A percentile compares a stretch with the other conserved stretches of the same genome.
Evolutionary conservation across 2,888 invertebrate genomes (phyloP).

Genomic region (Metallyticus violacea): DNA sequence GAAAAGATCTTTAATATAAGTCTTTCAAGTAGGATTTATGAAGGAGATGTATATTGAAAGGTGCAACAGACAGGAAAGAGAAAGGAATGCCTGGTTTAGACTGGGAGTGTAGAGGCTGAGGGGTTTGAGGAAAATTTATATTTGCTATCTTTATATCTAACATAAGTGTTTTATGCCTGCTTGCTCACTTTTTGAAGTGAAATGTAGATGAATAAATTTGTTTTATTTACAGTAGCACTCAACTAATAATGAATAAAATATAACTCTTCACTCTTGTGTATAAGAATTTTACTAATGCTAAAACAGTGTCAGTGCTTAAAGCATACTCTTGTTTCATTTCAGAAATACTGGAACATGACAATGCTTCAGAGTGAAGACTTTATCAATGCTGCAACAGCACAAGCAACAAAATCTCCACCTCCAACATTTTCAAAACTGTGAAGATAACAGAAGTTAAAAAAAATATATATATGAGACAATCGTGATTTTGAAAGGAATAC

Average conservation of each 20-base stretch:
- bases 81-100: no score
- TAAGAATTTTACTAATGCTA: conserved; percentile 27
- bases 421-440: conserved; percentile 71
- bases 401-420: conserved; percentile 65
- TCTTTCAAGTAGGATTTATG: no score
- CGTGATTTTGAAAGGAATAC: neutral
- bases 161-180: no score
- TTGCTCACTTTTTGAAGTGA: neutral
- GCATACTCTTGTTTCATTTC: conserved; percentile 42
- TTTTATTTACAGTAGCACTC: no score
- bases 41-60: no score
- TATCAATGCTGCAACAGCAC: conserved; percentile 72
- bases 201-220: no score
- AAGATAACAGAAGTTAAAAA: neutral
- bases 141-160: no score
- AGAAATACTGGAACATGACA: conserved; percentile 79
- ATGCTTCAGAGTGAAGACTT: conserved; percentile 91
- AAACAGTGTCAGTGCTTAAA: conserved; percentile 6
- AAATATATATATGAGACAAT: neutral
- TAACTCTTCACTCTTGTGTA: neutral
- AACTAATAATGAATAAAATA: neutral
- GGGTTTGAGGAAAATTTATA: no score
- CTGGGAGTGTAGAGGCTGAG: no score
- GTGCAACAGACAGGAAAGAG: no score
- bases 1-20: no score